Evolutionary conservation across 2,113 vertebrate species (phyloP), one percentile per base, ranked within the genome.

Genomic region (Sander lucioperca): DNA sequence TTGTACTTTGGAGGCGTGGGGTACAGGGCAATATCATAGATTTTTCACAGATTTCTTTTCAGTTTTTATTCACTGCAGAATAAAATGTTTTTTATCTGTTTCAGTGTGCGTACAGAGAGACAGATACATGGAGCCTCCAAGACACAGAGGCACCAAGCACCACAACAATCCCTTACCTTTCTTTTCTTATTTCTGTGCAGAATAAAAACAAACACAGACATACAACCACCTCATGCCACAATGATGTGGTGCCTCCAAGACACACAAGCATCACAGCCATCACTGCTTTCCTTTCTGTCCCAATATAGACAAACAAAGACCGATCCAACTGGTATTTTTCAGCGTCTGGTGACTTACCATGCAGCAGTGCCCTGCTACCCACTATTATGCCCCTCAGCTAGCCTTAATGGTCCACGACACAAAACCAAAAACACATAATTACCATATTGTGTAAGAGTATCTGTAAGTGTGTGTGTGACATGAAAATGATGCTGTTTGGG

Each of bases 161-260:
- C 70, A 83, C 74, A 63, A 84, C 77, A 83, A 64, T 74, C 57
- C 67, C 73, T 59, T 47, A 70, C 68, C 82, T 77, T 82, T 66
- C 79, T 67, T 79, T 81, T 85, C 77, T 85, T 85, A 80, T 77
- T 74, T 62, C 80, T 66, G 70, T 43, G 64, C 27, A 80, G 73
- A 70, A 81, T 84, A 88, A 86, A 88, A 86, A 91, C 84, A 91
- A 89, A 91, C 86, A 88, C 67, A 91, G 88, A 91, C 88, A 68
- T 78, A 76, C 76, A 86, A 81, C 66, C 75, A 85, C 59, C 71
- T 77, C 5, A 1, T 1, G 39, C 74, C 87, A 80, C 79, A 91
- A 88, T 81, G 79, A 88, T 90, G 88, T 85, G 88, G 86, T 86
- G 79, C 78, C 84, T 73, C 58, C 27, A 59, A 80, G 62, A 74